Evolutionary conservation across 2,113 vertebrate genomes (phyloP).

Genomic region (Alces alces): DNA sequence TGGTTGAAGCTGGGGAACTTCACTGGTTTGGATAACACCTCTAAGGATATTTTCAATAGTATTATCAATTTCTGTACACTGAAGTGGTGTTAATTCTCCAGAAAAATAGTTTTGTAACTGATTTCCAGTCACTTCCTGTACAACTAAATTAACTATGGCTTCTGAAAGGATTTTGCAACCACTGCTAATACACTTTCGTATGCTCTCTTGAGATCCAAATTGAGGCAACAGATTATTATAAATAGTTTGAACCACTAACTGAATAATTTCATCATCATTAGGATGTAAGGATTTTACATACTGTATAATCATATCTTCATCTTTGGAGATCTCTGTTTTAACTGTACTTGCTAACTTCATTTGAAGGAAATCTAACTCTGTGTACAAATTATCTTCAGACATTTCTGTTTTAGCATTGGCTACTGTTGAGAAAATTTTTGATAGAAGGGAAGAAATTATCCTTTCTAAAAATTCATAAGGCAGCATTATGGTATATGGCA

Average conservation of each 20-base stretch:
- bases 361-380: slow-evolving; percentile 52
- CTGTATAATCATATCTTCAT: background rate
- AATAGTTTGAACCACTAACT: slow-evolving; percentile 39
- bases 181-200: slow-evolving; percentile 34
- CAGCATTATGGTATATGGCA: background rate
- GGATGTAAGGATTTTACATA: slow-evolving; percentile 36
- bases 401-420: background rate
- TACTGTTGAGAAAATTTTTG: slow-evolving; percentile 29
- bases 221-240: slow-evolving; percentile 51
- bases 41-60: slow-evolving; percentile 25
- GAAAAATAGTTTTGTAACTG: slow-evolving; percentile 56
- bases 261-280: slow-evolving; percentile 27
- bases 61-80: background rate
- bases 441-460: slow-evolving; percentile 44
- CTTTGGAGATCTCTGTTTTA: slow-evolving; percentile 31
- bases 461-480: slow-evolving; percentile 22
- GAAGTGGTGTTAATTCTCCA: background rate
- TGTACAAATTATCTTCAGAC: background rate
- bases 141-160: slow-evolving; percentile 24
- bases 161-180: slow-evolving; percentile 50
- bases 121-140: slow-evolving; percentile 41
- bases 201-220: background rate
- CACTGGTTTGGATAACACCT: background rate
- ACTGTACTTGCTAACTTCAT: slow-evolving; percentile 52
- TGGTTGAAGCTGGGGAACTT: background rate